Evolutionary conservation across 2,113 vertebrate genomes (phyloP).

Genomic region (Brienomyrus longianalis): DNA sequence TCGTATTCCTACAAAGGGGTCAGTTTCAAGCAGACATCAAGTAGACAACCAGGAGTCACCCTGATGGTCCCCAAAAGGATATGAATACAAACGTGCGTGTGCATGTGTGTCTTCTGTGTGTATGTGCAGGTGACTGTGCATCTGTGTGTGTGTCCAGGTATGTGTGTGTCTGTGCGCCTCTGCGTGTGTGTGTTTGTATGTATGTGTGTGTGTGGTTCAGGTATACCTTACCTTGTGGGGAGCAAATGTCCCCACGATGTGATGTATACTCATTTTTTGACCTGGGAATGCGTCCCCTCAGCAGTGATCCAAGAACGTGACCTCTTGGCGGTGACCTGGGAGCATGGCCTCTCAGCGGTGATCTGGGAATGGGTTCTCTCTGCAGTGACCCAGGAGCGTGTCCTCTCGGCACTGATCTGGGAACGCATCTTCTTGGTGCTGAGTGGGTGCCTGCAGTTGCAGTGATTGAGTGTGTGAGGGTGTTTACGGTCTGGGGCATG

Average conservation of each 20-base stretch:
- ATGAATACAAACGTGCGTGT: not conserved
- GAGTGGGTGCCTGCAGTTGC: conserved; percentile 40
- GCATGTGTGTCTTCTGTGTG: not conserved
- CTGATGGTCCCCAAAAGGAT: not conserved
- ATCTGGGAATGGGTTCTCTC: not conserved
- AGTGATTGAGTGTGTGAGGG: conserved; percentile 30
- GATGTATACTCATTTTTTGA: too few relatives aligned
- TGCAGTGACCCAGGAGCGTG: not conserved
- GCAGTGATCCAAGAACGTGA: too few relatives aligned
- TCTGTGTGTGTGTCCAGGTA: not conserved
- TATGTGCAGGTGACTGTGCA: not conserved
- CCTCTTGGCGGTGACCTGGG: too few relatives aligned
- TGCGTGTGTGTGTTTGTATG: too few relatives aligned
- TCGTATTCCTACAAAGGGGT: not conserved
- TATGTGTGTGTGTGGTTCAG: too few relatives aligned
- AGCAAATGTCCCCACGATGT: too few relatives aligned
- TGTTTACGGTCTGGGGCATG: conserved; percentile 50
- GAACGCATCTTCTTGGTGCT: conserved; percentile 16
- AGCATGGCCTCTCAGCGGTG: not conserved
- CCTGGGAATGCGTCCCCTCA: not conserved
- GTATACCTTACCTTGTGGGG: too few relatives aligned
- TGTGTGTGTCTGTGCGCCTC: not conserved
- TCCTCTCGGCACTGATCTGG: not conserved
- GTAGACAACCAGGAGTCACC: not conserved
- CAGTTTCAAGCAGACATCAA: not conserved